Percentiles rank a stretch among this genome's conserved stretches.
Evolutionary conservation across 2,888 invertebrate species (phyloP).

Genomic region (Megalurothrips usitatus): DNA sequence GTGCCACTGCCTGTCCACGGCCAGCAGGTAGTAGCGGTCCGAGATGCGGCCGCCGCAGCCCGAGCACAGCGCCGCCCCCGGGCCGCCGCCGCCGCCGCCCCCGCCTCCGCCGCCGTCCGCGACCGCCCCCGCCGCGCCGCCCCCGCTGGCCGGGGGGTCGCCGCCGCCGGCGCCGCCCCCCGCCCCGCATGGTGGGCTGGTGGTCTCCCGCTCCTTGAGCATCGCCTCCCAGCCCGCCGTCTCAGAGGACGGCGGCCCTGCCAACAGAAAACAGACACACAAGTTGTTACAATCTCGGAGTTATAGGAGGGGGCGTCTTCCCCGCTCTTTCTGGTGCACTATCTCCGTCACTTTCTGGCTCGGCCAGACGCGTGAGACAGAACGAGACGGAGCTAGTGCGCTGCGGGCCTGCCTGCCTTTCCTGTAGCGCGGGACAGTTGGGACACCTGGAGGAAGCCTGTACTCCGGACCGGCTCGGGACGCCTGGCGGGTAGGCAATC

Average conservation of each 20-base stretch:
- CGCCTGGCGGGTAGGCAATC: no score
- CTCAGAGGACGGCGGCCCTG: not conserved
- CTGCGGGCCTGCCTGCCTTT: no score
- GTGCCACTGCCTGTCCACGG: slow-evolving; percentile 88
- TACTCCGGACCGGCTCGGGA: no score
- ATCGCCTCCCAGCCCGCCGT: slow-evolving; percentile 44
- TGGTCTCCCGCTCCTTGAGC: slow-evolving; percentile 59
- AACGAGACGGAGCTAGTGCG: no score
- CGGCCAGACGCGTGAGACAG: no score
- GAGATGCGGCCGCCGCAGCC: slow-evolving; percentile 60
- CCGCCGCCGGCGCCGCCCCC: slow-evolving; percentile 45
- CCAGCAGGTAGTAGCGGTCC: slow-evolving; percentile 68
- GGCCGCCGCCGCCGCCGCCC: slow-evolving; percentile 41
- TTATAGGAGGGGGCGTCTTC: no score
- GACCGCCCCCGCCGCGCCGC: slow-evolving; percentile 45
- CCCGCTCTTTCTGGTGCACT: no score
- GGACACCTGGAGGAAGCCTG: no score
- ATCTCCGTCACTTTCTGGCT: no score
- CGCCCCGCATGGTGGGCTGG: slow-evolving; percentile 31
- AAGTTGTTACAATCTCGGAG: no score
- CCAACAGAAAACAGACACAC: not conserved
- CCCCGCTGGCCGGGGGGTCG: slow-evolving; percentile 42
- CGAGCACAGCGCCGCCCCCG: slow-evolving; percentile 49
- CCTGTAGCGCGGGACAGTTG: no score
- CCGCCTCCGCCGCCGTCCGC: slow-evolving; percentile 42